These are phyloP conservation scores for Watsonalla binaria DNA, from an alignment of 2,888 invertebrate species.

Conservation along the genomic window DNA sequence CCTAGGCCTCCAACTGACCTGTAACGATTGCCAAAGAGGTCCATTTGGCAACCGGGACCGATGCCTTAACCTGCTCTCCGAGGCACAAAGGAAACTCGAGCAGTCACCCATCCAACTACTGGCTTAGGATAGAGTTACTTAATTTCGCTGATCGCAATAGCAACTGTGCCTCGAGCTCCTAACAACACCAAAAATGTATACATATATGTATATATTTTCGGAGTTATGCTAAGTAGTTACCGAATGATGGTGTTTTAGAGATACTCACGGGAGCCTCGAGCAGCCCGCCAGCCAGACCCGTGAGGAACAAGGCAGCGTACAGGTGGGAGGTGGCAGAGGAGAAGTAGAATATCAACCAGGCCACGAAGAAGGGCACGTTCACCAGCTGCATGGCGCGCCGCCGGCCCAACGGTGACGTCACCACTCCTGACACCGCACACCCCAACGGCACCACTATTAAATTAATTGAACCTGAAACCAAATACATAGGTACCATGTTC, in stretches of 20 bases:
- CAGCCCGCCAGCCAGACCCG: constrained; percentile 87
- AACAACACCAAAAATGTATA: too few species aligned
- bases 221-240: too few species aligned
- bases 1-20: too few species aligned
- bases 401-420: constrained; percentile 85
- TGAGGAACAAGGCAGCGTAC: constrained; percentile 83
- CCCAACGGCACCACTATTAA: constrained; percentile 89
- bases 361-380: constrained; percentile 84
- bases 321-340: constrained; percentile 80
- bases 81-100: too few species aligned
- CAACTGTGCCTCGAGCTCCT: too few species aligned
- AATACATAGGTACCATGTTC: not conserved
- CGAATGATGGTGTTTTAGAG: not conserved
- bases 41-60: too few species aligned
- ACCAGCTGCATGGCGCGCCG: constrained; percentile 87
- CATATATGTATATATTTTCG: too few species aligned
- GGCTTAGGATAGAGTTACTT: too few species aligned
- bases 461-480: constrained; percentile 84
- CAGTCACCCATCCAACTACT: too few species aligned
- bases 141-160: too few species aligned
- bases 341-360: constrained; percentile 87
- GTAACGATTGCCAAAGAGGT: too few species aligned
- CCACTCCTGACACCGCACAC: constrained; percentile 84
- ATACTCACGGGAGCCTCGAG: constrained; percentile 87
- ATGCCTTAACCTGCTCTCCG: too few species aligned